Percentiles rank a stretch among this genome's conserved stretches.
phyloP scores from a whole-genome alignment of 2,797 vertebrate species.

The Eurystomus glaucurus region DNA sequence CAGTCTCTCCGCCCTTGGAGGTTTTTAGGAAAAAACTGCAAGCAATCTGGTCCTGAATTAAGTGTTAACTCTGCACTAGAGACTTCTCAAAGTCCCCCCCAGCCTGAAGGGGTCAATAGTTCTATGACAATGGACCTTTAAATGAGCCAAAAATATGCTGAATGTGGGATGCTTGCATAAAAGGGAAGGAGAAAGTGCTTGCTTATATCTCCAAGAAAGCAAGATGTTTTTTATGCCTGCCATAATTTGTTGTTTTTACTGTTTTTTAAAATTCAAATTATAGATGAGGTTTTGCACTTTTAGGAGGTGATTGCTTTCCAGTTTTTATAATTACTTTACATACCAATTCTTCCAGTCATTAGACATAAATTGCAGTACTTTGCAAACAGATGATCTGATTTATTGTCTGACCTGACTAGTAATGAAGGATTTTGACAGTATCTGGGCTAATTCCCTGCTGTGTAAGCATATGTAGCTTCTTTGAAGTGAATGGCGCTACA shows the following conservation, averaged over 20 bases:
- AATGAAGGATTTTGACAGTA: conserved; percentile 44
- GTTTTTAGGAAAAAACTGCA: background rate
- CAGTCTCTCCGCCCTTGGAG: background rate
- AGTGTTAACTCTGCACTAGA: background rate
- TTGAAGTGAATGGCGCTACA: background rate
- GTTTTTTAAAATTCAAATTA: background rate
- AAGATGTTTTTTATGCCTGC: background rate
- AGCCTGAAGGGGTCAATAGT: background rate
- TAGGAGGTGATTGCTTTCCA: background rate
- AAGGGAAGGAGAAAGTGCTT: background rate
- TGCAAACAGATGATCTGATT: background rate
- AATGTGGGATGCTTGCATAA: background rate
- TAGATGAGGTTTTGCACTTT: background rate
- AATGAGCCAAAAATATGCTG: background rate
- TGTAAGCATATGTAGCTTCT: conserved; percentile 22
- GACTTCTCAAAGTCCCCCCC: background rate
- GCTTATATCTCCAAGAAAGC: background rate
- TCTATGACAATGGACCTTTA: background rate
- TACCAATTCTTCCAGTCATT: conserved; percentile 38
- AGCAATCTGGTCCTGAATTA: background rate
- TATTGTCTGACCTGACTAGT: conserved; percentile 51
- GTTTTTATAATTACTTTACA: conserved; percentile 51
- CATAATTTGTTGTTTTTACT: background rate
- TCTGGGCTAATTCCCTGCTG: conserved; percentile 28
- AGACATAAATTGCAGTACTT: conserved; percentile 6